phyloP scores from a whole-genome alignment of 1,140 invertebrate genomes.

The Amyelois transitella region DNA sequence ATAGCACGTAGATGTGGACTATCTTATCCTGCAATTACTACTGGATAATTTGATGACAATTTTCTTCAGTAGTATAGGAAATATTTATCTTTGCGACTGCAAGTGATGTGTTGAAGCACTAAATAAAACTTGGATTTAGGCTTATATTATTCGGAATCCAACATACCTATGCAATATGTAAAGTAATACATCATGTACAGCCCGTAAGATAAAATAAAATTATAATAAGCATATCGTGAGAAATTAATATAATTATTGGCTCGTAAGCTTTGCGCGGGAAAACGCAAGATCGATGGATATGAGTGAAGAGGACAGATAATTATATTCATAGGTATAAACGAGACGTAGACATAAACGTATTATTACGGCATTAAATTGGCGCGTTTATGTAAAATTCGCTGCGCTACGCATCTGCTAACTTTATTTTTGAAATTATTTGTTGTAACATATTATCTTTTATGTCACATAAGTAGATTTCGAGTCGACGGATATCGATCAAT shows the following conservation, averaged over 20 bases:
- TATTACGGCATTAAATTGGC: conserved; percentile 50
- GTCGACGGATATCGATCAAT: conserved; percentile 7
- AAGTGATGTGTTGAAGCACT: too few species aligned
- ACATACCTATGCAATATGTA: conserved; percentile 7
- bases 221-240: conserved; percentile 45
- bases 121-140: too few species aligned
- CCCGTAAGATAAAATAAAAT: conserved; percentile 34
- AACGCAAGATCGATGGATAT: conserved; percentile 36
- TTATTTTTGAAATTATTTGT: conserved; percentile 31
- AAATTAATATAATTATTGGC: conserved; percentile 59
- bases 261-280: conserved; percentile 30
- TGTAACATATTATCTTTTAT: conserved; percentile 24
- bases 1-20: conserved; percentile 20
- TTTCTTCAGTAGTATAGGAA: conserved; percentile 32
- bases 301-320: conserved; percentile 25
- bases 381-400: conserved; percentile 51
- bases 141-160: too few species aligned
- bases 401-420: conserved; percentile 40
- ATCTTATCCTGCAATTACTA: conserved; percentile 43
- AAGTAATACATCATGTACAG: not conserved
- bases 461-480: conserved; percentile 20
- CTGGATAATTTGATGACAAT: conserved; percentile 45
- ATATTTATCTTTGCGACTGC: too few species aligned
- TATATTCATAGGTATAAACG: conserved; percentile 19
- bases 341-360: conserved; percentile 33